A percentile compares a stretch with the other conserved stretches of the same genome.
Evolutionary conservation across 2,113 vertebrate genomes (phyloP).

Genomic region (Oncorhynchus nerka): DNA sequence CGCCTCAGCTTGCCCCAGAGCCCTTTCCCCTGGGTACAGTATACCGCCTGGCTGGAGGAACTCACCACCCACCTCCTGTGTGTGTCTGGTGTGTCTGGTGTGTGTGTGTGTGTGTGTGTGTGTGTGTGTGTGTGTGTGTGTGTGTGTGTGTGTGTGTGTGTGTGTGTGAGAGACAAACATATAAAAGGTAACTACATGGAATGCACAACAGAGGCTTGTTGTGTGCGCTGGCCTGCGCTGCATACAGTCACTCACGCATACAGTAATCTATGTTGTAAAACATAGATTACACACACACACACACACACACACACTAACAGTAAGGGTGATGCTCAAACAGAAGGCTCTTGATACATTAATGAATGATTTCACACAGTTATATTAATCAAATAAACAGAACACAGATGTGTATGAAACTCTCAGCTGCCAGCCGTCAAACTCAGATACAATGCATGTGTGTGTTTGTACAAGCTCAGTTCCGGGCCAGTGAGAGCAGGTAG

Average conservation of each 20-base stretch:
- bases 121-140: too few relatives aligned
- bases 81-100: too few relatives aligned
- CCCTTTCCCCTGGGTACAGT: constrained; percentile 31
- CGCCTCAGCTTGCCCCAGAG: constrained; percentile 38
- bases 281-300: not conserved
- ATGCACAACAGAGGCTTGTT: not conserved
- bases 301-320: not conserved
- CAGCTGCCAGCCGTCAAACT: too few relatives aligned
- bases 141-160: too few relatives aligned
- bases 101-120: too few relatives aligned
- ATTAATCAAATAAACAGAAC: not conserved
- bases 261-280: too few relatives aligned
- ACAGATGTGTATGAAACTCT: not conserved
- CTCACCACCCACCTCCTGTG: too few relatives aligned
- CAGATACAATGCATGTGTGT: not conserved
- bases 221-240: not conserved
- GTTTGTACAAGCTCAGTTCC: too few relatives aligned
- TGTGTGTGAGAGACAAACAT: not conserved
- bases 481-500: not conserved
- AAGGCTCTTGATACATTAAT: not conserved
- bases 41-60: constrained; percentile 13
- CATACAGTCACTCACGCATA: constrained; percentile 2
- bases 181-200: not conserved
- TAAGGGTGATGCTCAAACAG: not conserved
- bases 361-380: not conserved